Evolutionary conservation across 2,113 vertebrate species (phyloP).

Genomic region (Oophaga pumilio): DNA sequence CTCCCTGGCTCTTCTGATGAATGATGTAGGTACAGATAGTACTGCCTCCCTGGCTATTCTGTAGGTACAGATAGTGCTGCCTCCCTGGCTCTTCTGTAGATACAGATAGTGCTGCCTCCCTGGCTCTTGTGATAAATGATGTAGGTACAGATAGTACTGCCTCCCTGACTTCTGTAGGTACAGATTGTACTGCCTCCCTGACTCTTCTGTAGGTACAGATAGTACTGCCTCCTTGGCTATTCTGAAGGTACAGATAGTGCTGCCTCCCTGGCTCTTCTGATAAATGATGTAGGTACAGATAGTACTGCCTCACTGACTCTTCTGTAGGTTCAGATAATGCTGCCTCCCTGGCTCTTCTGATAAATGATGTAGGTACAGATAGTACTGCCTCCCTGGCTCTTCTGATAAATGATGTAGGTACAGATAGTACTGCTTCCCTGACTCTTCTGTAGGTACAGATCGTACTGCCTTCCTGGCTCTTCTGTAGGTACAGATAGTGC

Average conservation of each 20-base stretch:
- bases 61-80: too few species aligned
- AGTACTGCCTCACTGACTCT: neutral
- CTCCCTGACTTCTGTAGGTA: neutral
- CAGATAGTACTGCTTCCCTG: neutral
- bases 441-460: neutral
- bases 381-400: neutral
- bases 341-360: neutral
- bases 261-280: neutral
- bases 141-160: neutral
- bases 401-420: too few species aligned
- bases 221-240: neutral
- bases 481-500: neutral
- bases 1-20: too few species aligned
- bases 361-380: neutral
- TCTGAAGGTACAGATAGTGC: neutral
- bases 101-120: neutral
- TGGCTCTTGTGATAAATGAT: too few species aligned
- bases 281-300: neutral
- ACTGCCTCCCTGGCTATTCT: too few species aligned
- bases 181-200: neutral
- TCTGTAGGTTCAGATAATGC: neutral
- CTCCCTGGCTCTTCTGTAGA: neutral
- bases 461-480: neutral
- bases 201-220: neutral
- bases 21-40: too few species aligned